These are phyloP conservation scores for Pristionchus mayeri DNA, from an alignment of 2,888 invertebrate species.

Conservation along the genomic window DNA sequence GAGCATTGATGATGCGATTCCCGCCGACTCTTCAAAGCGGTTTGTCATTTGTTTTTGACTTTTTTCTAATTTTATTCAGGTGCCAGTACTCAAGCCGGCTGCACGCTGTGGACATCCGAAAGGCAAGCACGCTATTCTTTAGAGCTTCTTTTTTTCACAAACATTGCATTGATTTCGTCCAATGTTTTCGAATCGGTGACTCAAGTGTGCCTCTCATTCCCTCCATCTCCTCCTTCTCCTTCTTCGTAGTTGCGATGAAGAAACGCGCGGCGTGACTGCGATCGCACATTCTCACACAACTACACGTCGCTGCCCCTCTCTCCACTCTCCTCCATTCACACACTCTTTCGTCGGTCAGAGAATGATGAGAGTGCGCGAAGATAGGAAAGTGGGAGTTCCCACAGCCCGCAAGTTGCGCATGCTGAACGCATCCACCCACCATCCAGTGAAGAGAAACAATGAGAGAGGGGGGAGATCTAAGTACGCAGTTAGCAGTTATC, in stretches of 20 bases:
- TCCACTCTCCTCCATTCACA: no score
- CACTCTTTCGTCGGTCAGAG: no score
- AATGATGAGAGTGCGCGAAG: no score
- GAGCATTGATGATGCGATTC: slow-evolving; percentile 1
- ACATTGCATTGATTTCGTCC: no score
- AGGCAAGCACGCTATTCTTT: neutral
- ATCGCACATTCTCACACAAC: no score
- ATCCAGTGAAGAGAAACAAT: neutral
- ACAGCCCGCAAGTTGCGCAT: no score
- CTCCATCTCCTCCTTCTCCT: neutral
- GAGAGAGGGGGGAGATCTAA: neutral
- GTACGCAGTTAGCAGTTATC: no score
- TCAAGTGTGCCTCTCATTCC: neutral
- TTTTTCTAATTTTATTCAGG: neutral
- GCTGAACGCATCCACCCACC: neutral
- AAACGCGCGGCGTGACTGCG: no score
- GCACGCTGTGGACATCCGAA: slow-evolving; percentile 45
- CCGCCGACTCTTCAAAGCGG: slow-evolving; percentile 8
- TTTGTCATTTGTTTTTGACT: neutral
- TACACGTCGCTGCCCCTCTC: no score
- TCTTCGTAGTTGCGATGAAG: no score
- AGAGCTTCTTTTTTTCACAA: neutral
- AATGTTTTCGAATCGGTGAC: no score
- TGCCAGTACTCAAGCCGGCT: slow-evolving; percentile 13
- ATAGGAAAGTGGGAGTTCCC: no score